Percentiles rank a stretch among this genome's conserved stretches.
Conservation (phyloP, 2,113 vertebrate genomes). For the zebrafish (Danio rerio) region DNA sequence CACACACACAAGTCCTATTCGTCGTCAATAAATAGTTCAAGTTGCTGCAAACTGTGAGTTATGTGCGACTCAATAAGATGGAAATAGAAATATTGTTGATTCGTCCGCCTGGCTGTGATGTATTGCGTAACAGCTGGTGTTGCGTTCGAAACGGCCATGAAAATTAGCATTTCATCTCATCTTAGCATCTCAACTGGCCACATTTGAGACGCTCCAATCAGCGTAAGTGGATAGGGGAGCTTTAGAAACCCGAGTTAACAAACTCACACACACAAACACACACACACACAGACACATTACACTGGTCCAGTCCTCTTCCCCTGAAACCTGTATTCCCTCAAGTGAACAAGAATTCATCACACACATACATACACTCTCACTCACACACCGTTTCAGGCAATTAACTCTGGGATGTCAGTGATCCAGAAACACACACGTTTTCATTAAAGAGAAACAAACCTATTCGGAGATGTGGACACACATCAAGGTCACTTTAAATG, state of each 20-base stretch:
- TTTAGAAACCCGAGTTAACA: conserved; percentile 38
- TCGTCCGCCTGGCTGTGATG: conserved; percentile 44
- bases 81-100: conserved; percentile 37
- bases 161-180: conserved; percentile 59
- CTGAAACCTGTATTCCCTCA: conserved; percentile 78
- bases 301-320: conserved; percentile 77
- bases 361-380: conserved; percentile 26
- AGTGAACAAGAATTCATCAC: conserved; percentile 82
- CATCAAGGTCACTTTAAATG: conserved; percentile 63
- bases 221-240: conserved; percentile 49
- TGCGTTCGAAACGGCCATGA: conserved; percentile 41
- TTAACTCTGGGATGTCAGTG: conserved; percentile 83
- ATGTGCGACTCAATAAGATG: conserved; percentile 15
- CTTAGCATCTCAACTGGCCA: conserved; percentile 50
- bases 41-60: conserved; percentile 26
- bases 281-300: conserved; percentile 57
- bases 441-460: conserved; percentile 62
- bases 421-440: conserved; percentile 70
- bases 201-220: conserved; percentile 51
- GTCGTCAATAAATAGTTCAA: conserved; percentile 23
- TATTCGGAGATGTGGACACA: conserved; percentile 65
- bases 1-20: conserved; percentile 6
- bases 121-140: conserved; percentile 54
- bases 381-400: conserved; percentile 81
- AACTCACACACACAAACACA: conserved; percentile 64